These are phyloP conservation scores for Nebria brevicollis DNA, from an alignment of 2,888 invertebrate species.

Conservation along the genomic window DNA sequence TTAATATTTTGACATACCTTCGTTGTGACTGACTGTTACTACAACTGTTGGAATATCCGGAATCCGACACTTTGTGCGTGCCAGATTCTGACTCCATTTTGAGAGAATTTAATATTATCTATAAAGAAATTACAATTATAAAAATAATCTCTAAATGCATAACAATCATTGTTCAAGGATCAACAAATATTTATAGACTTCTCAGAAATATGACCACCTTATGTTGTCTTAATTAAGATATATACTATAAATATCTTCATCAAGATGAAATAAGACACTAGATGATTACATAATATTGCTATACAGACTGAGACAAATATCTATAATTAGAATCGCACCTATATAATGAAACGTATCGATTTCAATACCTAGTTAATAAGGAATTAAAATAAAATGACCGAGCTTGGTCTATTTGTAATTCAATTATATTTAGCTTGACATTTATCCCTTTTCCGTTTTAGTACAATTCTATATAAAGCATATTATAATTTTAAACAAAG, in stretches of 20 bases:
- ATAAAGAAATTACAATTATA: background rate
- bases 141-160: background rate
- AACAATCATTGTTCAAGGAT: too few relatives aligned
- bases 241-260: background rate
- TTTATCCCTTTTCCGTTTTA: background rate
- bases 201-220: too few relatives aligned
- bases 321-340: background rate
- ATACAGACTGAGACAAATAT: background rate
- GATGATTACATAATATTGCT: background rate
- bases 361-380: background rate
- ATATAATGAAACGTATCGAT: background rate
- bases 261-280: background rate
- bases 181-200: too few relatives aligned
- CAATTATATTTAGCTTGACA: background rate
- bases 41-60: slow-evolving; percentile 84
- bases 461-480: background rate
- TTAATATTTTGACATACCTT: slow-evolving; percentile 67
- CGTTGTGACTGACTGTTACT: slow-evolving; percentile 84
- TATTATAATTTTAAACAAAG: background rate
- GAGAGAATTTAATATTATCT: slow-evolving; percentile 3
- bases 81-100: slow-evolving; percentile 66
- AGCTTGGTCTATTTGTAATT: background rate
- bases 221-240: too few relatives aligned
- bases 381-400: background rate
- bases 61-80: slow-evolving; percentile 79